These are phyloP conservation scores for Gonioctena quinquepunctata DNA, from an alignment of 1,140 invertebrate genomes.

Conservation along the genomic window DNA sequence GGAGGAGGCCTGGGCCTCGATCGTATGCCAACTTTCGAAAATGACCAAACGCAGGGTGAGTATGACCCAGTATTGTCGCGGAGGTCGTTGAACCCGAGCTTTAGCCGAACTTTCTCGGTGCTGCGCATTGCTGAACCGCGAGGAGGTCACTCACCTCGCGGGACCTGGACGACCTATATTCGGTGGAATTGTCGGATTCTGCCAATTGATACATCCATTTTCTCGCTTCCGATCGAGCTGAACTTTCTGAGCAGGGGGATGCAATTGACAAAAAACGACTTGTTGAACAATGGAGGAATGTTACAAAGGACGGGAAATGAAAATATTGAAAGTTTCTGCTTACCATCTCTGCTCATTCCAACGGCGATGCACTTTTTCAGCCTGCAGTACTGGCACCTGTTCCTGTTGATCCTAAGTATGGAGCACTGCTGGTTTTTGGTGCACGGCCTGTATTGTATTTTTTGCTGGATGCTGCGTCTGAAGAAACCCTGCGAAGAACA, in stretches of 20 bases:
- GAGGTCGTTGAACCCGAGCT: constrained; percentile 44
- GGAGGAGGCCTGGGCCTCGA: constrained; percentile 18
- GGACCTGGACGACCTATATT: constrained; percentile 46
- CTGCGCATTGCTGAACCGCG: constrained; percentile 38
- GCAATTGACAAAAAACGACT: too few relatives aligned
- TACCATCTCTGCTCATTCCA: constrained; percentile 98
- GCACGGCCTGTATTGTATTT: constrained; percentile 96
- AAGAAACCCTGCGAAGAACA: constrained; percentile 79
- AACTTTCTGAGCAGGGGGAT: too few relatives aligned
- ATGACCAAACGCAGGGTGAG: constrained; percentile 26
- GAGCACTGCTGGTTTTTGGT: constrained; percentile 98
- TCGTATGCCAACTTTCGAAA: constrained; percentile 13
- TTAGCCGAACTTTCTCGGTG: constrained; percentile 47
- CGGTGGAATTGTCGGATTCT: neutral
- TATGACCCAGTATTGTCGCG: constrained; percentile 42
- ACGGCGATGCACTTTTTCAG: constrained; percentile 98
- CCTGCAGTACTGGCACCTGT: constrained; percentile 95
- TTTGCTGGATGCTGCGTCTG: constrained; percentile 92
- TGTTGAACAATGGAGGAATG: too few relatives aligned
- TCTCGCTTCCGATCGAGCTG: too few relatives aligned
- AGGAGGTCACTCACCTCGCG: constrained; percentile 48
- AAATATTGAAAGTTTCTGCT: too few relatives aligned
- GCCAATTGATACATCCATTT: too few relatives aligned
- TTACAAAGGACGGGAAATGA: too few relatives aligned
- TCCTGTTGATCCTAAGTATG: constrained; percentile 94